Conservation (phyloP, 2,888 invertebrate genomes). For the Troides oblongomaculatus region DNA sequence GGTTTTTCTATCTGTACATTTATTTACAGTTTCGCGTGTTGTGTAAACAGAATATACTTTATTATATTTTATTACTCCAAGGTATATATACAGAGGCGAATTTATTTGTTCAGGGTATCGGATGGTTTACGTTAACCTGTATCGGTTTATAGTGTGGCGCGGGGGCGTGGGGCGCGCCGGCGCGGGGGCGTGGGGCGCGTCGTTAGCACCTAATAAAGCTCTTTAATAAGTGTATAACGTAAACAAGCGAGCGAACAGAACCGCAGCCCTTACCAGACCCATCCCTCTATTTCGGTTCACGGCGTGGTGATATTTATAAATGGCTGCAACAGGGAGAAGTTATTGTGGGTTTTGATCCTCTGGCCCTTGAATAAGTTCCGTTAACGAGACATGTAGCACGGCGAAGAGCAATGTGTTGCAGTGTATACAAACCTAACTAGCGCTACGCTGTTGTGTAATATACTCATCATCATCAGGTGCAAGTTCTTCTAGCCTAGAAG, state of each 20-base stretch:
- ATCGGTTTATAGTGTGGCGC: constrained; percentile 11
- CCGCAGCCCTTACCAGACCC: constrained; percentile 19
- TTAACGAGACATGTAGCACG: too few species aligned
- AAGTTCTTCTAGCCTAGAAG: too few species aligned
- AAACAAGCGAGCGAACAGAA: constrained; percentile 48
- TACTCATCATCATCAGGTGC: too few species aligned
- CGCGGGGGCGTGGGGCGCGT: constrained; percentile 44
- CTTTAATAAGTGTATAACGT: constrained; percentile 36
- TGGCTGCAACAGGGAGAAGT: too few species aligned
- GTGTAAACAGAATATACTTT: constrained; percentile 4
- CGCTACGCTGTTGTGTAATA: too few species aligned
- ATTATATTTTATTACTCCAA: constrained; percentile 16
- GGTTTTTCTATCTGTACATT: neutral
- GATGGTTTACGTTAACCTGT: neutral
- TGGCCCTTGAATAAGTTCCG: neutral
- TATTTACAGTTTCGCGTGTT: neutral
- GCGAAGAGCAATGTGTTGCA: too few species aligned
- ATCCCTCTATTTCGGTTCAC: constrained; percentile 25
- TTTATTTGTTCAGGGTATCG: neutral
- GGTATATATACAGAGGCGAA: neutral
- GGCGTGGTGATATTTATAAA: constrained; percentile 6
- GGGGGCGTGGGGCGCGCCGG: too few species aligned
- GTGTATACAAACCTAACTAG: too few species aligned
- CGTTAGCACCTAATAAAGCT: constrained; percentile 60
- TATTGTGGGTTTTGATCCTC: neutral